phyloP scores from a whole-genome alignment of 1,140 invertebrate genomes.

The Drosophila pandora region DNA sequence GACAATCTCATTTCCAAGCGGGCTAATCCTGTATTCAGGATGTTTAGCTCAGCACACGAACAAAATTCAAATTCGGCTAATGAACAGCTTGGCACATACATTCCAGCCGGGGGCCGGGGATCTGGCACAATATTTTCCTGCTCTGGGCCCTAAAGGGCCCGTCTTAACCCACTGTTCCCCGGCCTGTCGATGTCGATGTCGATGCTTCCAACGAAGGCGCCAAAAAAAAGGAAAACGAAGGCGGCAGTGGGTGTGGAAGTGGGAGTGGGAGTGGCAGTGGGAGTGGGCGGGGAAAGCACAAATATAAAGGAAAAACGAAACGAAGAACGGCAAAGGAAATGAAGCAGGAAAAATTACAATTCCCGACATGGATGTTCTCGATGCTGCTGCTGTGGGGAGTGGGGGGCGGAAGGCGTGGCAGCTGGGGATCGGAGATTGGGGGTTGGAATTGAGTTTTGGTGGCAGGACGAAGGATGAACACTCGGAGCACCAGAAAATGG shows the following conservation, averaged over 20 bases:
- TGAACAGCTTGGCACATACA: too few relatives aligned
- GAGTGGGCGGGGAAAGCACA: conserved; percentile 13
- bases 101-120: too few relatives aligned
- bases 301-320: conserved; percentile 40
- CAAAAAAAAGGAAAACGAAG: conserved; percentile 37
- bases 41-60: too few relatives aligned
- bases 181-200: neutral
- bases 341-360: conserved; percentile 83
- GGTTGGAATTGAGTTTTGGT: conserved; percentile 60
- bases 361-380: conserved; percentile 55
- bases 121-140: neutral
- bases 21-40: too few relatives aligned
- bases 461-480: conserved; percentile 45
- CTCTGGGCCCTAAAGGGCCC: neutral
- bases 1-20: too few relatives aligned
- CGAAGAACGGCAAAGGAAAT: conserved; percentile 77
- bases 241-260: neutral
- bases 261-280: neutral
- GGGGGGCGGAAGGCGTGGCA: neutral
- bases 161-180: conserved; percentile 38
- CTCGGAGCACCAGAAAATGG: neutral
- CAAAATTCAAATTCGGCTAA: too few relatives aligned
- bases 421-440: conserved; percentile 13
- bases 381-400: conserved; percentile 6
- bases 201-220: conserved; percentile 52